phyloP scores from a whole-genome alignment of 2,888 invertebrate species.

The Lepidochrysops patricia region DNA sequence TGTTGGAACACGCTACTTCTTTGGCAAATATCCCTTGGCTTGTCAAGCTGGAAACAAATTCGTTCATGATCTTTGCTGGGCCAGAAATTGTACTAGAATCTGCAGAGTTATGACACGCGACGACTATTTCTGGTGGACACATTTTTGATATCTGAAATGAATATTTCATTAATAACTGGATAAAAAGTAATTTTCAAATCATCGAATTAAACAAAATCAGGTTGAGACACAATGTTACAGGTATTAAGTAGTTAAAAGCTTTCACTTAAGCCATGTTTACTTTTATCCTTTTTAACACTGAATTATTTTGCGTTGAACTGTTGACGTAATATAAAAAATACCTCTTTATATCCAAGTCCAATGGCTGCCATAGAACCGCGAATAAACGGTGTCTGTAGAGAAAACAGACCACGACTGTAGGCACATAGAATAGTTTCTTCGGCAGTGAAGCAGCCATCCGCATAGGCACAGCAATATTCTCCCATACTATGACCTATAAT shows the following conservation, averaged over 20 bases:
- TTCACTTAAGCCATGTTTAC: too few relatives aligned
- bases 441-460: slow-evolving; percentile 8
- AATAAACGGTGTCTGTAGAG: slow-evolving; percentile 75
- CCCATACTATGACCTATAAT: slow-evolving; percentile 13
- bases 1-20: slow-evolving; percentile 1
- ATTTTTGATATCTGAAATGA: slow-evolving; percentile 1
- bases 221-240: too few relatives aligned
- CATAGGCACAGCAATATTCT: slow-evolving; percentile 7
- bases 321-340: too few relatives aligned
- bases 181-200: too few relatives aligned
- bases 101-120: slow-evolving; percentile 86
- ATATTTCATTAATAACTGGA: slow-evolving; percentile 22
- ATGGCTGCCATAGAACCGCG: slow-evolving; percentile 90
- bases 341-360: slow-evolving; percentile 55
- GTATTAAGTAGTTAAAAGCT: too few relatives aligned
- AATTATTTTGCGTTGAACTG: too few relatives aligned
- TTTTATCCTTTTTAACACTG: too few relatives aligned
- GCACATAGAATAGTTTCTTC: slow-evolving; percentile 34
- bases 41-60: not conserved
- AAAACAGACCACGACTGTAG: slow-evolving; percentile 83
- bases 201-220: too few relatives aligned
- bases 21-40: slow-evolving; percentile 75
- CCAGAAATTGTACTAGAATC: slow-evolving; percentile 69
- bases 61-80: not conserved
- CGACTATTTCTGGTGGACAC: slow-evolving; percentile 75